phyloP scores from a whole-genome alignment of 2,797 vertebrate species.

The Scolopax bukidnonensis region DNA sequence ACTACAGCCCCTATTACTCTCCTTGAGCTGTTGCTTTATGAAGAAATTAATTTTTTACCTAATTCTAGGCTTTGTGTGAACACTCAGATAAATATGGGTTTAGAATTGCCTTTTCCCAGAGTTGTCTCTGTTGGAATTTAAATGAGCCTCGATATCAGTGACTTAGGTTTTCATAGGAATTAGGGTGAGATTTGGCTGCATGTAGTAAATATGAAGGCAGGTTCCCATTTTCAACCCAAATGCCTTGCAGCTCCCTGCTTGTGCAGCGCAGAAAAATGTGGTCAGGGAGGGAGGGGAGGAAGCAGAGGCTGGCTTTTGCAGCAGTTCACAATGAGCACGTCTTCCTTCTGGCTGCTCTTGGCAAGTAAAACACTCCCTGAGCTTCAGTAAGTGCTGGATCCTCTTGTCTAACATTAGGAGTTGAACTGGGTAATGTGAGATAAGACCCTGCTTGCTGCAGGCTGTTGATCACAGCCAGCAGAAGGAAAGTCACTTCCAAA shows the following conservation, averaged over 20 bases:
- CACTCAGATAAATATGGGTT: not conserved
- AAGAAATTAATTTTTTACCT: not conserved
- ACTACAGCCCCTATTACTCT: not conserved
- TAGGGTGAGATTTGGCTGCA: not conserved
- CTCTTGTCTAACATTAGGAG: accelerated
- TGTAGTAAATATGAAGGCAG: not conserved
- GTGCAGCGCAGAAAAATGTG: accelerated
- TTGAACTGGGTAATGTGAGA: not conserved
- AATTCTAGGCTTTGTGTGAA: not conserved
- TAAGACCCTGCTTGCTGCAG: not conserved
- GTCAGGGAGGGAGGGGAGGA: not conserved
- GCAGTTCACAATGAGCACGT: not conserved
- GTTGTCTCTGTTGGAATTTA: not conserved
- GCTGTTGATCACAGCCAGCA: not conserved
- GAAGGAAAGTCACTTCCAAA: not conserved
- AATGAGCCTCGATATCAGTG: not conserved
- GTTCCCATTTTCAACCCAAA: not conserved
- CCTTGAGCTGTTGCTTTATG: not conserved
- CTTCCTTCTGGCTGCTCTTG: not conserved
- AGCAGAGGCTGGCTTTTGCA: accelerated
- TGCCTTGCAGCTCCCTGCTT: not conserved
- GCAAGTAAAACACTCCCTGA: not conserved
- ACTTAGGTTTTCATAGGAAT: not conserved
- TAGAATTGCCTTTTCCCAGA: not conserved
- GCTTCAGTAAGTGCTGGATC: not conserved